Conservation (phyloP, 2,797 vertebrate species). For the Artibeus lituratus region DNA sequence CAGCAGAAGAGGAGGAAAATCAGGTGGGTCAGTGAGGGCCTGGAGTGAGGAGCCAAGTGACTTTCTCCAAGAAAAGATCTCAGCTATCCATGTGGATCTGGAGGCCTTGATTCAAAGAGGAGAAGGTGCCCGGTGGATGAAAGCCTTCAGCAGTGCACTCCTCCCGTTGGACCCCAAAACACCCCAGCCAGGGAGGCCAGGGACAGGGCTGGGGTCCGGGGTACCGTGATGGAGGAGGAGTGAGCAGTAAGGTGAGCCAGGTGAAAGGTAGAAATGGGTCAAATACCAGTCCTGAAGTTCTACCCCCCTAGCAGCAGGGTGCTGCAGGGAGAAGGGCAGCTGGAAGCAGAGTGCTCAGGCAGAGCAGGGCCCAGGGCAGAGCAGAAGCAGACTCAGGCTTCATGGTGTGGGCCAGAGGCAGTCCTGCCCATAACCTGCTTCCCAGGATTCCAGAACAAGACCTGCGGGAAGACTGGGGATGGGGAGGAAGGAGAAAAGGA, state of each 20-base stretch:
- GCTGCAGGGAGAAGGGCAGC: not conserved
- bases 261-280: constrained; percentile 45
- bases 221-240: not conserved
- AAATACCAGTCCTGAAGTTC: constrained; percentile 52
- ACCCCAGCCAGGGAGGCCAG: constrained; percentile 39
- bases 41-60: not conserved
- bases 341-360: constrained; percentile 63
- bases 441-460: constrained; percentile 63
- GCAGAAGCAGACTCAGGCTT: constrained; percentile 73
- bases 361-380: constrained; percentile 47
- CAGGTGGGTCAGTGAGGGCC: not conserved
- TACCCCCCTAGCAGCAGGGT: constrained; percentile 71
- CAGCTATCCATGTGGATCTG: constrained; percentile 78
- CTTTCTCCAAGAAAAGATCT: constrained; percentile 75
- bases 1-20: not conserved
- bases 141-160: constrained; percentile 50
- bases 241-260: not conserved
- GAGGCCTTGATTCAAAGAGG: constrained; percentile 77
- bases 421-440: constrained; percentile 70
- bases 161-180: constrained; percentile 3
- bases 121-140: not conserved
- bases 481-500: constrained; percentile 18
- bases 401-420: constrained; percentile 75
- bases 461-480: not conserved
- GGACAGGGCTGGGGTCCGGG: not conserved